Evolutionary conservation across 2,113 vertebrate species (phyloP), one percentile per base, ranked within the genome.

Genomic region (Sisor rabdophorus): DNA sequence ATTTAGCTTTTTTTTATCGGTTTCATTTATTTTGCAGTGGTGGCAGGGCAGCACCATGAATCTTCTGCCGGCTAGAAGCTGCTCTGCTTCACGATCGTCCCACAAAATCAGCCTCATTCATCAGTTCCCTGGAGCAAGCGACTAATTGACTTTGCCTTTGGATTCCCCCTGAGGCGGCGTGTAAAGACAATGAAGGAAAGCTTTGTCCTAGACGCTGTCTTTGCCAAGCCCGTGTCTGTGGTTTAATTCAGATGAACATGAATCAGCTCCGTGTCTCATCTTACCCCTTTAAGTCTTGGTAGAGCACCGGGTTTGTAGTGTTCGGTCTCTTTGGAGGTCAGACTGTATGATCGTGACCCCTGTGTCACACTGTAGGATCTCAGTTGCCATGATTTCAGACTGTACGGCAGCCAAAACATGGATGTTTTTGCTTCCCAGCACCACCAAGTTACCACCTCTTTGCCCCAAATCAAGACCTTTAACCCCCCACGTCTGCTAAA

Each of bases 81-180:
- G n/a, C n/a, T n/a, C n/a, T n/a, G n/a, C 36, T 68, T 4, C 58
- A 26, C 24, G 47, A 81, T 73, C 22, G 52, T 76, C 65, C 56
- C 28, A 28, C 40, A 61, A 77, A 71, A 22, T 77, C 65, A 71
- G 60, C 72, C 75, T 60, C 69, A 79, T 81, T 79, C 60, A 81
- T 84, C 74, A 79, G 54, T 65, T 84, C 77, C 47, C 64, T 30
- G 44, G 52, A 50, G 73, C 54, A 79, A 48, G 24, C 69, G 59
- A 80, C 81, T 40, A 83, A 85, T 85, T 79, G 40, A 69, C 60
- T 80, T 75, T 19, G 53, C 72, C 60, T 32, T 71, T 65, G 32
- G 60, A 60, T 69, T 80, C 76, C 79, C 76, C 78, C 79, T 32
- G 53, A 67, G 75, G 73, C 36, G 47, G 61, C 53, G 44, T 64